phyloP scores from a whole-genome alignment of 2,888 invertebrate species.

The Rhimphoctona megacephalus region DNA sequence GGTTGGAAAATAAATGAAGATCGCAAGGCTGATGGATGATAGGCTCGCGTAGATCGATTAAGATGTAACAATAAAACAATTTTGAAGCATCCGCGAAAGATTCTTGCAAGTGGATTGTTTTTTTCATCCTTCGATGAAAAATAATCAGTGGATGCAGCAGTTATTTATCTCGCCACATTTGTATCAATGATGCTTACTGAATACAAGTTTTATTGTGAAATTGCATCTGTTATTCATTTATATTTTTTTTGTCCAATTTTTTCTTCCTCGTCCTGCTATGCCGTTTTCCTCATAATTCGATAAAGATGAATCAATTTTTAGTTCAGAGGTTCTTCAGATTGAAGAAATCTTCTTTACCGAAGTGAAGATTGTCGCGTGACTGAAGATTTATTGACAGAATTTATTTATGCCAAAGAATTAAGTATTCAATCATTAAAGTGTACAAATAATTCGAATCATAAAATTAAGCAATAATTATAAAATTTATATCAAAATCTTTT shows the following conservation, averaged over 20 bases:
- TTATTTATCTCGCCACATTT: background rate
- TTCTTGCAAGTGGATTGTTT: background rate
- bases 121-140: background rate
- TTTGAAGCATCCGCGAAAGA: background rate
- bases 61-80: background rate
- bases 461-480: background rate
- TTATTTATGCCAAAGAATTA: background rate
- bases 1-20: constrained; percentile 16
- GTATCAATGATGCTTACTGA: background rate
- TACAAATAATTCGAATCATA: background rate
- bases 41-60: constrained; percentile 47
- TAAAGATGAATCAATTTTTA: background rate
- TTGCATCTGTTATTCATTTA: background rate
- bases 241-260: background rate
- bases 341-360: background rate
- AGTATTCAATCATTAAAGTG: background rate
- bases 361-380: background rate
- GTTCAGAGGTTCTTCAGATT: background rate
- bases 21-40: background rate
- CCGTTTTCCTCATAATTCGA: background rate
- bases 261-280: too few species aligned
- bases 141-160: background rate
- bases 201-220: constrained; percentile 8
- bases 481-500: background rate
- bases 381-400: background rate